These are phyloP conservation scores for Girardia tigrina DNA, from an alignment of 2,888 invertebrate genomes.

Conservation along the genomic window DNA sequence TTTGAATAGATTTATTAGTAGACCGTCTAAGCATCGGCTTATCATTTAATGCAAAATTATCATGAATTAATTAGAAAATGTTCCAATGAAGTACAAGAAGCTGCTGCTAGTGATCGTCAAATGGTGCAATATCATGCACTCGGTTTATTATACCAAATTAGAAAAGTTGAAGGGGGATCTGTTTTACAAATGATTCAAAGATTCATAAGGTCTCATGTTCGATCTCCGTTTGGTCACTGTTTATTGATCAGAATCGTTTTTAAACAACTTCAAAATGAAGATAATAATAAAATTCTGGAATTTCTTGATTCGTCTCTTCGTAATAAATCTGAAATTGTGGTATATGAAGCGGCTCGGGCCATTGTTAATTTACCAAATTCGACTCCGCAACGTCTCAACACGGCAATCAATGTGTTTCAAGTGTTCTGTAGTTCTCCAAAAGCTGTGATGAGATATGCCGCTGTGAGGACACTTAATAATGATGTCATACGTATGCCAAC, in stretches of 20 bases:
- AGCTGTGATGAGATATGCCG: slow-evolving; percentile 52
- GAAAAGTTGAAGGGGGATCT: slow-evolving; percentile 80
- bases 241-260: slow-evolving; percentile 35
- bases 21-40: too few relatives aligned
- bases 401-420: slow-evolving; percentile 87
- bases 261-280: slow-evolving; percentile 74
- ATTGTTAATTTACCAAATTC: slow-evolving; percentile 75
- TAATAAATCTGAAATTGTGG: slow-evolving; percentile 96
- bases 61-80: slow-evolving; percentile 87
- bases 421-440: slow-evolving; percentile 93
- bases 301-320: slow-evolving; percentile 84
- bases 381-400: slow-evolving; percentile 69
- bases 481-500: slow-evolving; percentile 87
- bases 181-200: slow-evolving; percentile 86
- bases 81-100: slow-evolving; percentile 97
- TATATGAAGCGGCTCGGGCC: slow-evolving; percentile 95
- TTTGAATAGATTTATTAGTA: too few relatives aligned
- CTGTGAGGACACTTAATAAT: slow-evolving; percentile 43
- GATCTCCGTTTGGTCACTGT: slow-evolving; percentile 88
- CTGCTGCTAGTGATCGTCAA: slow-evolving; percentile 67
- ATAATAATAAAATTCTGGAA: slow-evolving; percentile 55
- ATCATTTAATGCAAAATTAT: slow-evolving; percentile 55
- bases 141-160: slow-evolving; percentile 80
- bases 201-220: slow-evolving; percentile 65
- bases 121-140: slow-evolving; percentile 79